phyloP scores from a whole-genome alignment of 2,888 invertebrate genomes.

The Drosophila hamatofila region DNA sequence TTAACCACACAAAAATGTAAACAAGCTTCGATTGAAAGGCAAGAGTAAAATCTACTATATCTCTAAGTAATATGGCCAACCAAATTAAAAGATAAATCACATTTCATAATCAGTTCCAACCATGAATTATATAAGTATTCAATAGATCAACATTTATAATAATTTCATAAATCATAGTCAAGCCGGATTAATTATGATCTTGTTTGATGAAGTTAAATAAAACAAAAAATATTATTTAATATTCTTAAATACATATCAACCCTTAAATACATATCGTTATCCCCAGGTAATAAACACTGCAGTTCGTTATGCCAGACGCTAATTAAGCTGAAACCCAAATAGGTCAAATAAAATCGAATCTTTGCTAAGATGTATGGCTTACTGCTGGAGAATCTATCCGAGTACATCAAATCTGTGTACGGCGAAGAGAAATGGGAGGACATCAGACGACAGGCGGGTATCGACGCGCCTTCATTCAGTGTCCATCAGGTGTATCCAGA shows the following conservation, averaged over 20 bases:
- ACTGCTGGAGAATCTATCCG: conserved; percentile 96
- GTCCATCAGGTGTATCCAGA: conserved; percentile 98
- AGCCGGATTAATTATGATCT: no score
- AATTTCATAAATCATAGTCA: no score
- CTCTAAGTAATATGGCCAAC: no score
- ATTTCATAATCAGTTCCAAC: no score
- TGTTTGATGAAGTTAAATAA: no score
- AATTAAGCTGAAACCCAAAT: background rate
- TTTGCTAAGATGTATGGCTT: conserved; percentile 94
- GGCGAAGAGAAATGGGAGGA: conserved; percentile 98
- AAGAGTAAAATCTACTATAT: background rate
- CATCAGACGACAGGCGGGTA: conserved; percentile 93
- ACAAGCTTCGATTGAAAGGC: background rate
- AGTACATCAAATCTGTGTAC: conserved; percentile 96
- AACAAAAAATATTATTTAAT: background rate
- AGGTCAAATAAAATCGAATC: conserved; percentile 1
- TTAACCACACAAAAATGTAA: background rate
- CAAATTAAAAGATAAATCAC: no score
- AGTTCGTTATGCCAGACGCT: conserved; percentile 15
- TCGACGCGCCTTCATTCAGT: conserved; percentile 94
- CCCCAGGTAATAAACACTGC: conserved; percentile 10
- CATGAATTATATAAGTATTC: no score
- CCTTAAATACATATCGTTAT: background rate
- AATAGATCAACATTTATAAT: no score
- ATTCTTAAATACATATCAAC: background rate